Percentiles rank a stretch among this genome's conserved stretches.
phyloP scores from a whole-genome alignment of 2,888 invertebrate genomes.

The Yponomeuta plumbellus region DNA sequence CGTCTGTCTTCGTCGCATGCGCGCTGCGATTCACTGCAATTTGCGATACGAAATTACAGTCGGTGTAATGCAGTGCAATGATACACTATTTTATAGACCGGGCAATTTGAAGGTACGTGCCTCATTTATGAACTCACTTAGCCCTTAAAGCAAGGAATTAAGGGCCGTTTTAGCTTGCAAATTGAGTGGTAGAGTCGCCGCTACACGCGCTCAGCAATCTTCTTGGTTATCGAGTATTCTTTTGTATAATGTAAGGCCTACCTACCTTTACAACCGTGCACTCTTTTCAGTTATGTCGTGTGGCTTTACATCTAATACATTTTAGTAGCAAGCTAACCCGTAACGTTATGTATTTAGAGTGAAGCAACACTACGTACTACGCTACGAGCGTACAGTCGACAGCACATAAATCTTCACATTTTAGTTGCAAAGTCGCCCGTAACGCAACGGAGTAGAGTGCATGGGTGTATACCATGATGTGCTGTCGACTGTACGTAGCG shows the following conservation, averaged over 20 bases:
- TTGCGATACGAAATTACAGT: conserved; percentile 46
- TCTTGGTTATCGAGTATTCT: neutral
- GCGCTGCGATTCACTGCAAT: conserved; percentile 40
- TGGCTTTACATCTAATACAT: too few species aligned
- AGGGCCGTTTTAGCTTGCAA: neutral
- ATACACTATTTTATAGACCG: conserved; percentile 32
- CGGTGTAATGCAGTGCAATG: conserved; percentile 43
- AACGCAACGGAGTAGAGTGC: too few species aligned
- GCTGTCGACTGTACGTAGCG: too few species aligned
- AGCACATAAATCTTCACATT: too few species aligned
- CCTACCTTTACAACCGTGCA: too few species aligned
- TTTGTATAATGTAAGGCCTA: neutral
- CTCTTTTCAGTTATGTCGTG: too few species aligned
- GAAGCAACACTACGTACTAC: too few species aligned
- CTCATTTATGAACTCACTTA: neutral
- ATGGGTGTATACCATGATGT: too few species aligned
- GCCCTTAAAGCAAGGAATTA: neutral
- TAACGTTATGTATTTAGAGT: too few species aligned
- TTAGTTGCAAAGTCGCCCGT: too few species aligned
- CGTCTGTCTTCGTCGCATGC: conserved; percentile 9
- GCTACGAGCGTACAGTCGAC: too few species aligned
- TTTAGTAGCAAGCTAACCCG: too few species aligned
- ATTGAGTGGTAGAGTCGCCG: neutral
- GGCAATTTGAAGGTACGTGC: neutral
- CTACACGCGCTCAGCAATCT: neutral